Evolutionary conservation across 2,797 vertebrate species (phyloP), one percentile per base, ranked within the genome.

Genomic region (Cheirogaleus major): DNA sequence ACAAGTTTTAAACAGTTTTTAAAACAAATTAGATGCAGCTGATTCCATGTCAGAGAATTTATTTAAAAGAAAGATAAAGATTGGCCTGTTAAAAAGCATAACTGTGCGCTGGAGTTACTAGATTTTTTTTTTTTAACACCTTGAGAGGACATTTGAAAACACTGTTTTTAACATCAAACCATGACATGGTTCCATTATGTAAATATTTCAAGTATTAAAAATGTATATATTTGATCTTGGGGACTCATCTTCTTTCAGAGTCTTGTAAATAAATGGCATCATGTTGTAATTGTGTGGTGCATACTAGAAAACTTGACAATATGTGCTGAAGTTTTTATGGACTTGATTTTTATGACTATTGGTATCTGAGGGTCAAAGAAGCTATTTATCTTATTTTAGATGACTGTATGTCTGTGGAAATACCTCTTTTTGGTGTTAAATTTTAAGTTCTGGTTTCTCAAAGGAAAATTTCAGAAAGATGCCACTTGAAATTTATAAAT

Each of bases 191-290:
- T 98, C 98, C 98, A 97, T 97, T 96, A 95, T 99, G 99, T 99
- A 99, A 98, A 99, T 99, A 99, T 98, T 99, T 98, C 98, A 98
- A 92, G 98, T 98, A 99, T 99, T 99, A 99, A 99, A 99, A 99
- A 97, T 99, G 99, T 99, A 99, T 99, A 99, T 99, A 99, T 99
- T 99, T 99, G 99, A 99, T 98, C 98, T 97, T 97, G 97, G 69
- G 97, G 97, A 96, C 97, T 98, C 97, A 96, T 57, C 14, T 97
- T 99, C 89, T 98, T 98, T 98, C 96, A 97, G 97, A 98, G 97
- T 98, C 93, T 98, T 98, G 94, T 75, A 97, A 97, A 98, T 97
- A 97, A 97, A 97, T 97, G 88, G 81, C 84, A 98, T 97, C 80
- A 97, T 96, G 94, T 96, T 97, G 22, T 93, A 96, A 95, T 97